A percentile compares a stretch with the other conserved stretches of the same genome.
Conservation (phyloP, 2,797 vertebrate genomes). For the Coranthus polyacanthus region DNA sequence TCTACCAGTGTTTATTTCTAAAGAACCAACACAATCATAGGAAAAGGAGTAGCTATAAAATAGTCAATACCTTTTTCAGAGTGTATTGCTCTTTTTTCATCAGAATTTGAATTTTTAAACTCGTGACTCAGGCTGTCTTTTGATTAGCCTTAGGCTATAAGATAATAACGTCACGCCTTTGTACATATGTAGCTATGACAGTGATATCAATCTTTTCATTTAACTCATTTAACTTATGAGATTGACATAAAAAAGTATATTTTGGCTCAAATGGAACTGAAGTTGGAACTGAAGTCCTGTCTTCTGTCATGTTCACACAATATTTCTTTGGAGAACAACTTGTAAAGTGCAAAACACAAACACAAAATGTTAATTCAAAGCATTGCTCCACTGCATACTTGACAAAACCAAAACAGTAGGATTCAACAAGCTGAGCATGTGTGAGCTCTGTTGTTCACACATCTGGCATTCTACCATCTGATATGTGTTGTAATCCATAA, state of each 20-base stretch:
- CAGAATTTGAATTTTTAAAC: no score
- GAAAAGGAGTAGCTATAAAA: no score
- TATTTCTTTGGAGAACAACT: conserved; percentile 18
- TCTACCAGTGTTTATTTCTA: conserved; percentile 31
- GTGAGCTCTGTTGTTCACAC: conserved; percentile 25
- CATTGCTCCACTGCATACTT: conserved; percentile 8
- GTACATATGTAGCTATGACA: no score
- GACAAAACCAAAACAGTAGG: conserved; percentile 20
- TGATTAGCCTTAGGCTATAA: no score
- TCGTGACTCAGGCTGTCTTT: no score
- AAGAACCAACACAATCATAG: conserved; percentile 13
- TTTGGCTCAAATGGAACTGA: neutral
- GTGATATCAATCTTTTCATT: no score
- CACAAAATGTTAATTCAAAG: conserved; percentile 29
- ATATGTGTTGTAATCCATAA: conserved; percentile 32
- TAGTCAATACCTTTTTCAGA: no score
- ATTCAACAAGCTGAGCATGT: conserved; percentile 32
- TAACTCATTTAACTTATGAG: no score
- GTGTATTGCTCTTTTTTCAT: no score
- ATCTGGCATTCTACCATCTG: conserved; percentile 27
- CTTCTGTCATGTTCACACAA: conserved; percentile 15
- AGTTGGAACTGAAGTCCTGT: conserved; percentile 6
- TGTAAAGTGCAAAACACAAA: conserved; percentile 14
- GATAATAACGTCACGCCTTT: no score
- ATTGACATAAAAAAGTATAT: neutral